These are phyloP conservation scores for Myathropa florea DNA, from an alignment of 2,888 invertebrate genomes.

Conservation along the genomic window DNA sequence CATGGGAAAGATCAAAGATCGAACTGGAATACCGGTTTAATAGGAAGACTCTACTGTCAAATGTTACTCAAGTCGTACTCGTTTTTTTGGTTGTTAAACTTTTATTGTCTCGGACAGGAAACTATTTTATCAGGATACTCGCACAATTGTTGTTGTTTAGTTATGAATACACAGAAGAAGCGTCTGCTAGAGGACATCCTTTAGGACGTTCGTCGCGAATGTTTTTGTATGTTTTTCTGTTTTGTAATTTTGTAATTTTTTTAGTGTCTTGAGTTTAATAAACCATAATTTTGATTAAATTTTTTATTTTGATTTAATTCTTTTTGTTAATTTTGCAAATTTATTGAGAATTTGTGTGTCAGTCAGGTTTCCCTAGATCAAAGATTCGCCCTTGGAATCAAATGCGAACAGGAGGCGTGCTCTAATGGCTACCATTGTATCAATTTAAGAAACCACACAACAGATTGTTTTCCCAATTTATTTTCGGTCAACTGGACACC, in stretches of 20 bases:
- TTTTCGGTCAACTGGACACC: too few relatives aligned
- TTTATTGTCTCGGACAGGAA: conserved; percentile 27
- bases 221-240: neutral
- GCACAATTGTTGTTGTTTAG: conserved; percentile 40
- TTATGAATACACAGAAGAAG: conserved; percentile 3
- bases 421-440: too few relatives aligned
- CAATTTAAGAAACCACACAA: too few relatives aligned
- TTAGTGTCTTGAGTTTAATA: neutral
- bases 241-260: too few relatives aligned
- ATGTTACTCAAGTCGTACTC: neutral
- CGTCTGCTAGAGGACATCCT: neutral
- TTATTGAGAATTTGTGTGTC: too few relatives aligned
- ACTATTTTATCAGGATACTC: conserved; percentile 34
- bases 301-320: neutral
- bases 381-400: too few relatives aligned
- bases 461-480: too few relatives aligned
- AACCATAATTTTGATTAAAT: neutral
- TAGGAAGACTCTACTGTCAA: neutral
- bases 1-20: conserved; percentile 80
- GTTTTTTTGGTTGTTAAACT: conserved; percentile 50
- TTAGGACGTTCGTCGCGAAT: neutral
- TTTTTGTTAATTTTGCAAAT: neutral
- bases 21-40: conserved; percentile 80
- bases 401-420: neutral
- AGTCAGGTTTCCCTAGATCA: too few relatives aligned